Base-by-base conservation (phyloP, 1,140 invertebrate species). In the Parapsyche elsis region DNA sequence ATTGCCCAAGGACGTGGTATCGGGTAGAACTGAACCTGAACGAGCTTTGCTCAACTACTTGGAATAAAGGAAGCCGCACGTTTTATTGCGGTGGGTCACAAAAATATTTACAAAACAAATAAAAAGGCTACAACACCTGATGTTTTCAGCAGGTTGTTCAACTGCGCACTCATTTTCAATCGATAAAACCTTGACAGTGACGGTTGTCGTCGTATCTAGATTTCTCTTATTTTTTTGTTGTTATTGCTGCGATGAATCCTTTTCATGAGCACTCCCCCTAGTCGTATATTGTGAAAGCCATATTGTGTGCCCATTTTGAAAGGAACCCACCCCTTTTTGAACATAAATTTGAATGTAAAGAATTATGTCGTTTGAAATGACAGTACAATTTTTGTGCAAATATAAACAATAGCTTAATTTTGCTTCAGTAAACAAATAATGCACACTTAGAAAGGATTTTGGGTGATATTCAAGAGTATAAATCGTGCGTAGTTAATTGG, bases 101-200 rank as follows among this genome's bases (percentile, higher is more conserved):
- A 23, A 67, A 26, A 46, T 12, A 46, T 46, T 12, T 46, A 46
- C 5, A 46, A 67, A 67, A 67, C 5, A 61, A 61, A 26, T 10
- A 26, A 67, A 30, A 24, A 1, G 9, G 9, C 23, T 26, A 5
- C 64, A 26, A 67, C 64, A 67, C 64, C 64, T 67, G 64, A 67
- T 26, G 21, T 14, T 67, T 67, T 67, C 21, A 23, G 19, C 64
- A 24, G 64, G 64, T 67, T 67, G 24, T 67, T 67, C 64, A 67
- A 67, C 64, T 26, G 21, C 5, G 24, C 23, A 5, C 21, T 1
- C 10, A 26, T 67, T 67, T 67, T 67, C 24, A 24, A 14, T 53
- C 49, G 49, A 53, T 14, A 53, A 53, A 53, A 53, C 49, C 49
- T 53, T 53, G 49, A 53, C 49, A 53, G 49, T 53, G 49, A 53